These are phyloP conservation scores for Pyrrhosoma nymphula DNA, from an alignment of 2,888 invertebrate genomes.

Conservation along the genomic window DNA sequence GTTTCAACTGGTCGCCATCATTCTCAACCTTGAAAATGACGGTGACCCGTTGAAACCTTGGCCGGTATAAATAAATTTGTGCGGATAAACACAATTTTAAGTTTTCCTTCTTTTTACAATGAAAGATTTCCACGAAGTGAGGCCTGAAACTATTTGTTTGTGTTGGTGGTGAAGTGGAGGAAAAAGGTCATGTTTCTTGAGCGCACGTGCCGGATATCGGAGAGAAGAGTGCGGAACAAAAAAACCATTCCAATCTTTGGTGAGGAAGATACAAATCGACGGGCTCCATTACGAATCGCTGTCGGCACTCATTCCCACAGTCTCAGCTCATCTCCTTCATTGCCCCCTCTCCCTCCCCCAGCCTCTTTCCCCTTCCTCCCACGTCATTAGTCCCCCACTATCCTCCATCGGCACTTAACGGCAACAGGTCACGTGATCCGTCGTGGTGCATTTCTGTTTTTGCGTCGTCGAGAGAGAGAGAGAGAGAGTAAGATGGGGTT, in stretches of 20 bases:
- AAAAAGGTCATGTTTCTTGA: neutral
- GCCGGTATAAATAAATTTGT: no score
- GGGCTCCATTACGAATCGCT: neutral
- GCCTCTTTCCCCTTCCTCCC: neutral
- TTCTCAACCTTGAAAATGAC: no score
- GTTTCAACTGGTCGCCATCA: no score
- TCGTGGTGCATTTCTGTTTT: neutral
- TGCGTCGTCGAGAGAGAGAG: neutral
- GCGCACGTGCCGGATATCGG: neutral
- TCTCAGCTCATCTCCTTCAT: neutral
- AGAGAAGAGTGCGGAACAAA: neutral
- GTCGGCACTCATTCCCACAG: neutral
- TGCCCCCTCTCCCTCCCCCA: neutral
- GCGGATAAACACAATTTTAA: no score
- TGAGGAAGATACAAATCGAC: neutral
- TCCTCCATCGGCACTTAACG: neutral
- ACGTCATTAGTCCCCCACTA: neutral
- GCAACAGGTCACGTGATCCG: slow-evolving; percentile 11
- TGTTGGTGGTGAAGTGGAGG: no score
- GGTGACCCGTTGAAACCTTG: no score
- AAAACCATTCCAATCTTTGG: neutral
- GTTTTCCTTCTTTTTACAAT: no score
- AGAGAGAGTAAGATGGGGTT: no score
- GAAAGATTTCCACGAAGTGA: no score
- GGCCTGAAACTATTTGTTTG: no score